phyloP scores from a whole-genome alignment of 2,797 vertebrate genomes.

The Melanotaenia maccullochi region DNA sequence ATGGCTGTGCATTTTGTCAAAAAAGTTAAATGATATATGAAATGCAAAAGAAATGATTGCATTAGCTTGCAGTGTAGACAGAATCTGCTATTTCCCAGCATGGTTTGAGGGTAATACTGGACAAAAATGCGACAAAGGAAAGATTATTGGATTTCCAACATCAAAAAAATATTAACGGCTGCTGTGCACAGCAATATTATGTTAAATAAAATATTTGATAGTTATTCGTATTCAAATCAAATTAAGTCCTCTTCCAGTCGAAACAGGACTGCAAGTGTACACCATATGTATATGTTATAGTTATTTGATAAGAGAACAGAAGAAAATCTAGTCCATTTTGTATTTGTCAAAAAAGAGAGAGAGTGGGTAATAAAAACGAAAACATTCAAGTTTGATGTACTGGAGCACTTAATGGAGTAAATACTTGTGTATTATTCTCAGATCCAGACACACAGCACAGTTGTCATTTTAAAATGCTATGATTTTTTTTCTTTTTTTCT shows the following conservation, averaged over 20 bases:
- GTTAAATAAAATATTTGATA: constrained; percentile 27
- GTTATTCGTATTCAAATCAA: constrained; percentile 18
- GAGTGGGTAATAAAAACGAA: neutral
- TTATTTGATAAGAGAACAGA: constrained; percentile 1
- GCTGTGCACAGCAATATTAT: constrained; percentile 1
- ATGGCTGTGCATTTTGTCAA: constrained; percentile 38
- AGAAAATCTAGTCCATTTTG: neutral
- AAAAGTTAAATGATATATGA: constrained; percentile 36
- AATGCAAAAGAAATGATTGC: constrained; percentile 32
- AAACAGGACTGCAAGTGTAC: neutral
- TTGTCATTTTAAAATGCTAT: neutral
- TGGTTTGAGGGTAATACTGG: neutral
- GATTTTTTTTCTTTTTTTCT: neutral
- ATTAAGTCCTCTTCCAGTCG: neutral
- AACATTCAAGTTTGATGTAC: neutral
- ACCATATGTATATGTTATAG: constrained; percentile 5
- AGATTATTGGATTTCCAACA: constrained; percentile 9
- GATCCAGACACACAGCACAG: neutral
- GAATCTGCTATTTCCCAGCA: neutral
- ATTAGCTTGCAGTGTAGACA: constrained; percentile 12
- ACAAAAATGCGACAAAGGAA: neutral
- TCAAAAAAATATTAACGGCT: constrained; percentile 18
- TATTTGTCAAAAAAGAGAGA: neutral
- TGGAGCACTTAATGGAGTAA: neutral
- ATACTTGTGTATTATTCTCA: neutral